Conservation (phyloP, 64 coral and sea anemone genomes). For the Dendrophyllia cribrosa region DNA sequence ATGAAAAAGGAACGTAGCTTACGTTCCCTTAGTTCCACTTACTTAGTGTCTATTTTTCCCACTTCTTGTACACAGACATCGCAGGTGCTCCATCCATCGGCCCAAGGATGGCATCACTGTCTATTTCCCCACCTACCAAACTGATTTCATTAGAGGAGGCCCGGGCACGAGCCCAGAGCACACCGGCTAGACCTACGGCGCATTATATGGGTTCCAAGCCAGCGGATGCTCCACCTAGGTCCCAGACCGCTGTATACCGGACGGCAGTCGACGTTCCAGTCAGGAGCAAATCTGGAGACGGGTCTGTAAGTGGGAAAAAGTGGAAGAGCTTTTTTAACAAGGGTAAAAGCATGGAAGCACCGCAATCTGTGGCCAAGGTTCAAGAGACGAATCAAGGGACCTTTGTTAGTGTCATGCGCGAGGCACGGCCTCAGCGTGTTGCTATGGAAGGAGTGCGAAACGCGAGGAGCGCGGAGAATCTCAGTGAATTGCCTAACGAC, state of each 20-base stretch:
- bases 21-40: not conserved
- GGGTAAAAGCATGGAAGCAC: constrained; percentile 69
- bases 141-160: constrained; percentile 95
- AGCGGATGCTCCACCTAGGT: not conserved
- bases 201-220: not conserved
- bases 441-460: constrained; percentile 41
- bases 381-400: constrained; percentile 43
- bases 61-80: constrained; percentile 54
- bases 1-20: no score
- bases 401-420: constrained; percentile 18
- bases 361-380: constrained; percentile 20
- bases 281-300: constrained; percentile 15
- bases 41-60: not conserved
- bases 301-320: constrained; percentile 45
- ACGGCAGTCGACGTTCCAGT: not conserved
- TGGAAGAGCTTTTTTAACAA: constrained; percentile 72
- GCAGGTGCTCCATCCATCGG: constrained; percentile 52
- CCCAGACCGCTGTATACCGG: constrained; percentile 20
- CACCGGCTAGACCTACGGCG: constrained; percentile 55
- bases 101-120: constrained; percentile 80
- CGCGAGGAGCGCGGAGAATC: constrained; percentile 61
- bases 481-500: not conserved
- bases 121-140: constrained; percentile 90
- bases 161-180: constrained; percentile 68
- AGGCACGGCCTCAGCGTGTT: not conserved